Evolutionary conservation across 2,797 vertebrate species (phyloP).

Genomic region (Mormyrops boulengeri): DNA sequence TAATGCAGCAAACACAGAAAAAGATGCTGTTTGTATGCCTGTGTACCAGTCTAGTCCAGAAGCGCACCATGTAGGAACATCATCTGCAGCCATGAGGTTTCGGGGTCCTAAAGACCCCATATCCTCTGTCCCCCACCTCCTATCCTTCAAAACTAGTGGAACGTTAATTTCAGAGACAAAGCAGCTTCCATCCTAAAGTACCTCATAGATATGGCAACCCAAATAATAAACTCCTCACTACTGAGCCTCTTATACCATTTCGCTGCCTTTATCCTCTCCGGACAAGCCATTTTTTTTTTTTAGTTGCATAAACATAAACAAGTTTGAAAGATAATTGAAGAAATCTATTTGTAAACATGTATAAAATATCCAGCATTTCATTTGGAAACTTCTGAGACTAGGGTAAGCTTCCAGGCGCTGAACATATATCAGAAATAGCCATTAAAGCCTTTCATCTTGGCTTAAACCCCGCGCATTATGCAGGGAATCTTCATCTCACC

Average conservation of each 20-base stretch:
- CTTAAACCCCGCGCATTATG: conserved; percentile 1
- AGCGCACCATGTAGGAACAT: not conserved
- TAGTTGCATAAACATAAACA: not conserved
- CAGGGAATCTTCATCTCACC: conserved; percentile 20
- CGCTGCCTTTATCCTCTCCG: not conserved
- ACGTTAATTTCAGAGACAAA: not conserved
- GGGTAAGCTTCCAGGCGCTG: not conserved
- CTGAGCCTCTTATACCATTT: not conserved
- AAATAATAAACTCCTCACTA: not conserved
- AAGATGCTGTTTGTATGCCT: not conserved
- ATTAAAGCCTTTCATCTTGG: conserved; percentile 21
- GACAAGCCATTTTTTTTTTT: not conserved
- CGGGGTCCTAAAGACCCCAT: not conserved
- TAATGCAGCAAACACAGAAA: not conserved
- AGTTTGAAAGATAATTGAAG: not conserved
- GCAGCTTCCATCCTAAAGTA: not conserved
- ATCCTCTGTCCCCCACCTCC: not conserved
- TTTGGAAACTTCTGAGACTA: conserved; percentile 11
- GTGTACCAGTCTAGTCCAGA: not conserved
- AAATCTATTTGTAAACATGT: not conserved
- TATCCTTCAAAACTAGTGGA: not conserved
- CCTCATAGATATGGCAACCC: not conserved
- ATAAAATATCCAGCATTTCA: conserved; percentile 4
- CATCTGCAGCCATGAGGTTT: not conserved
- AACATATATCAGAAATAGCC: conserved; percentile 2